Percentiles rank a stretch among this genome's conserved stretches.
phyloP scores from a whole-genome alignment of 2,888 invertebrate genomes.

The Pandemis heparana region DNA sequence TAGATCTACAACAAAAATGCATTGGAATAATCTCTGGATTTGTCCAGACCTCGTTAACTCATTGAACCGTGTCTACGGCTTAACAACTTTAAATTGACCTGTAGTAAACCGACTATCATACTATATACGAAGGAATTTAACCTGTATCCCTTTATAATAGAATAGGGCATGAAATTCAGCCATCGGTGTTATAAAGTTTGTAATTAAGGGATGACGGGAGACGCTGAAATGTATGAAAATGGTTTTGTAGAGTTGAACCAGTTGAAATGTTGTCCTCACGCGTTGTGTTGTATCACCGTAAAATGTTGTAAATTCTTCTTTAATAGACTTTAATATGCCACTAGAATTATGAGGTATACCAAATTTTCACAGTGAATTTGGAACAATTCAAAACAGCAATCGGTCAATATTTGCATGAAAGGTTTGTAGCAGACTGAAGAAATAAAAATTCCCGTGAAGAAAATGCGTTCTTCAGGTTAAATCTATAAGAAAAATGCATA shows the following conservation, averaged over 20 bases:
- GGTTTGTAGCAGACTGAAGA: no score
- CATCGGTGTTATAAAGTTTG: not conserved
- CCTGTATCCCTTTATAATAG: not conserved
- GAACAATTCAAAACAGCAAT: no score
- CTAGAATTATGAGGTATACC: not conserved
- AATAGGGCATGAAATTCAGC: not conserved
- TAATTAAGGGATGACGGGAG: not conserved
- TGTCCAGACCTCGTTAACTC: slow-evolving; percentile 33
- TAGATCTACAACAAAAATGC: slow-evolving; percentile 14
- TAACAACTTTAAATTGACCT: slow-evolving; percentile 16
- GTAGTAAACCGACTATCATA: not conserved
- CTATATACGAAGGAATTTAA: slow-evolving; percentile 6
- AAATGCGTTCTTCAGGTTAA: no score
- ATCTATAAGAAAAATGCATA: no score
- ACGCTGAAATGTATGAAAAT: not conserved
- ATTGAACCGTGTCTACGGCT: slow-evolving; percentile 29
- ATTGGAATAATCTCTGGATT: slow-evolving; percentile 19
- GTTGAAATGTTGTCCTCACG: not conserved
- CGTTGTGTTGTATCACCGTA: not conserved
- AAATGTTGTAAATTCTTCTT: not conserved
- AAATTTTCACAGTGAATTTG: no score
- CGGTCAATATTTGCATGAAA: no score
- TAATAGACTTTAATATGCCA: not conserved
- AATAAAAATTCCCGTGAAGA: no score
- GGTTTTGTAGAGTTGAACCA: not conserved